A percentile compares a stretch with the other conserved stretches of the same genome.
Conservation (phyloP, 1,140 invertebrate genomes). For the Drosophila ohnishii region DNA sequence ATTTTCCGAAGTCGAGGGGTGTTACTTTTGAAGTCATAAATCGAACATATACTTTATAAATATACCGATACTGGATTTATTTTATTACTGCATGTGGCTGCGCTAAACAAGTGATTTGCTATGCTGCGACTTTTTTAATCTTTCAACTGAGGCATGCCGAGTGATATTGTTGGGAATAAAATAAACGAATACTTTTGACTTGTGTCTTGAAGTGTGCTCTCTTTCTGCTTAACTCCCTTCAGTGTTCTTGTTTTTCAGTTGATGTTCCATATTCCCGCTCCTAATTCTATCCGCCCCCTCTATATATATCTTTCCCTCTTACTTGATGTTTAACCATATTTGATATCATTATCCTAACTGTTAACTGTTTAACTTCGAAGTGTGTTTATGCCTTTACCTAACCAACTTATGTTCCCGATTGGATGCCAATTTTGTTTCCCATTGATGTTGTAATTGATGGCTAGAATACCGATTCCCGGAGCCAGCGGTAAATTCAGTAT, state of each 20-base stretch:
- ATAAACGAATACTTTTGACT: constrained; percentile 16
- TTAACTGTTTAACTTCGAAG: constrained; percentile 66
- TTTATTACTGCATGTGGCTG: constrained; percentile 15
- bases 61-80: neutral
- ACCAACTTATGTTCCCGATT: constrained; percentile 38
- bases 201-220: constrained; percentile 64
- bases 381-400: constrained; percentile 57
- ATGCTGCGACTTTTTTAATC: constrained; percentile 9
- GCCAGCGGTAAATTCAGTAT: constrained; percentile 45
- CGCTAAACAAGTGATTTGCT: constrained; percentile 7
- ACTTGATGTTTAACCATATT: constrained; percentile 53
- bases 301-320: constrained; percentile 24
- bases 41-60: neutral
- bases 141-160: constrained; percentile 46
- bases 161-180: constrained; percentile 6
- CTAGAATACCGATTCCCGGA: constrained; percentile 23
- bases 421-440: constrained; percentile 50
- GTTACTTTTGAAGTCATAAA: neutral
- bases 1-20: too few relatives aligned
- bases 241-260: constrained; percentile 36
- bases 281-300: constrained; percentile 33
- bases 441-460: constrained; percentile 76
- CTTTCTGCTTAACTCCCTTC: constrained; percentile 30
- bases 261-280: constrained; percentile 33
- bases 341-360: constrained; percentile 53